Base-by-base conservation (phyloP, 2,888 invertebrate species). In the Hypolimnas misippus region DNA sequence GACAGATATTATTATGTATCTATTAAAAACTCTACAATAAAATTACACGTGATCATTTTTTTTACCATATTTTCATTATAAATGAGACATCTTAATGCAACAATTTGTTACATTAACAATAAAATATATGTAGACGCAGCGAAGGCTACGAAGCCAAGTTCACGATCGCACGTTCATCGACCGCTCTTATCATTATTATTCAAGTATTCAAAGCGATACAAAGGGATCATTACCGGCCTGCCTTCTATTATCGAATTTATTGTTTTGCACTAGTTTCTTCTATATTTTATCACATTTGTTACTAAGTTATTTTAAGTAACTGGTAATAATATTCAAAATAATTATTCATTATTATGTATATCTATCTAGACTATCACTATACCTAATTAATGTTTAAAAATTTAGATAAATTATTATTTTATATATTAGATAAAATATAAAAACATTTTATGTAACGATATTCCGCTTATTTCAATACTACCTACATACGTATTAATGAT, bases 141-240 rank as follows among this genome's bases (percentile, higher is more conserved):
- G 87, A 87, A 87, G 88, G 88, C 86, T 83, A 79, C 72, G 68
- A 72, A 75, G 76, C 76, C 89, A 89, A 89, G 89, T 89, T 90
- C 89, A 89, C 74, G 85, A 79, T 74, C 81, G 74, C 64, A 33
- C 76, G 83, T 83, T 83, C 88, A 84, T 79, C 84, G 88, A 84
- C 89, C 89, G 86, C 76, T 78, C 74, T 86, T 86, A 88, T 87
- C 87, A 86, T 75, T 64, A 63, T 57, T 66, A 64, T 63, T 66
- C 66, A 66, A 63, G 63, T 79, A 87, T 89, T 88, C 84, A 87
- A 84, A 82, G 77, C 82, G 76, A 74, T 79, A 71, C 70, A 68
- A 70, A 71, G 70, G 69, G 65, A 70, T 71, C 65, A 69, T 69
- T 71, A 70, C 70, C 60, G 61, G 65, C 49, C 44, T 55, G 59